Evolutionary conservation across 2,113 vertebrate species (phyloP).

Genomic region (Albula glossodonta): DNA sequence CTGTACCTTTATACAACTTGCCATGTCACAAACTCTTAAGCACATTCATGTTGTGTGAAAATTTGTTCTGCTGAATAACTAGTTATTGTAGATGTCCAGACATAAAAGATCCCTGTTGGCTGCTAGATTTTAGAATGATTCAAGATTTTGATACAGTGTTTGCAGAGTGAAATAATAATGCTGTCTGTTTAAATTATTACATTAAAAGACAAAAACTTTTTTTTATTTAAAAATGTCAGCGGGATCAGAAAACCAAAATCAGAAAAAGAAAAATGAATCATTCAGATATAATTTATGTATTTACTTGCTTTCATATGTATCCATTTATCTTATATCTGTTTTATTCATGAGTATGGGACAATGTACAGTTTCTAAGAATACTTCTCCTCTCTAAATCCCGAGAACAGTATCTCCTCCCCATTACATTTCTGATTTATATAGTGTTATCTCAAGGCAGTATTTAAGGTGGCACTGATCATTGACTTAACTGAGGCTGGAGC

Average conservation of each 20-base stretch:
- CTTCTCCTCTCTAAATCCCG: neutral
- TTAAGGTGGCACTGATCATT: too few species aligned
- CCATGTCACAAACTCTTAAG: too few species aligned
- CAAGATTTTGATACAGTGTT: neutral
- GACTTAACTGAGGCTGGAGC: neutral
- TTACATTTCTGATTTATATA: too few species aligned
- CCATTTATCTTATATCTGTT: neutral
- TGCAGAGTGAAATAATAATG: neutral
- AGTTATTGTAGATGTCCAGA: neutral
- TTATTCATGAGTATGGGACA: neutral
- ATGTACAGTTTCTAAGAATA: neutral
- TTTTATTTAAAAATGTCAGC: neutral
- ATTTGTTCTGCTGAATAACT: too few species aligned
- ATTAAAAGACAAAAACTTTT: neutral
- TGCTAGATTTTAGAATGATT: neutral
- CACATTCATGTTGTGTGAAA: too few species aligned
- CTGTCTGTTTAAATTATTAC: neutral
- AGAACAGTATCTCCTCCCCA: neutral
- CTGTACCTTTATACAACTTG: neutral
- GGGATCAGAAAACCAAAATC: neutral
- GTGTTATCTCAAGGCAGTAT: too few species aligned
- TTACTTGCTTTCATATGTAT: neutral
- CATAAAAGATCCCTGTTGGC: neutral
- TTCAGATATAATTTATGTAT: neutral
- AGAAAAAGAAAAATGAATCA: neutral